Conservation (phyloP, 2,888 invertebrate genomes). For the Synanthedon vespiformis region DNA sequence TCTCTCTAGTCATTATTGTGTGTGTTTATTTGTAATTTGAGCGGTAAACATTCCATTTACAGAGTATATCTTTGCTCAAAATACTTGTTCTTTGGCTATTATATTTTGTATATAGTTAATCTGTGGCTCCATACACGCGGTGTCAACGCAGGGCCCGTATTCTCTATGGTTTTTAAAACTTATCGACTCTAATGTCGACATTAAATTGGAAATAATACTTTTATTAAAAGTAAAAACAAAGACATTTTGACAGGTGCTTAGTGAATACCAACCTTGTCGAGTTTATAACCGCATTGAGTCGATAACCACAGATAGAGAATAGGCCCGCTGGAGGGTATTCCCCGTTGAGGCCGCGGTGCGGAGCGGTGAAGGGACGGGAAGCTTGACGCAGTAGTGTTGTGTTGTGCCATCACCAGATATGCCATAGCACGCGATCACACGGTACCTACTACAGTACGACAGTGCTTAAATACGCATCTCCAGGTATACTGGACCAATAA, state of each 20-base stretch:
- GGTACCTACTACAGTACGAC: conserved; percentile 6
- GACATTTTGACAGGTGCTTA: no score
- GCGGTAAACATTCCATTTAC: conserved; percentile 26
- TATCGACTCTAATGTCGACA: no score
- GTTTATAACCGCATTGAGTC: no score
- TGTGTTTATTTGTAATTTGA: conserved; percentile 16
- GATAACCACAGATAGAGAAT: no score
- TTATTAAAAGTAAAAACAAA: no score
- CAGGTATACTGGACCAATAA: conserved; percentile 62
- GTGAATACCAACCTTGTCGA: no score
- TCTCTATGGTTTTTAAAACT: no score
- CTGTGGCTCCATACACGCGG: background rate
- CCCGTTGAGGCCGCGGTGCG: background rate
- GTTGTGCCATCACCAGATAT: conserved; percentile 50
- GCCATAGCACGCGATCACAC: conserved; percentile 31
- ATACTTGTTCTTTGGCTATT: conserved; percentile 51
- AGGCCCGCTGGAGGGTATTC: background rate
- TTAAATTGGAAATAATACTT: no score
- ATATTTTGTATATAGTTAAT: conserved; percentile 27
- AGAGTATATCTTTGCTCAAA: conserved; percentile 52
- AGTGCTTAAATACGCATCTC: conserved; percentile 35
- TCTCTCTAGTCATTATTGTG: conserved; percentile 45
- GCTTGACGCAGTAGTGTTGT: conserved; percentile 45
- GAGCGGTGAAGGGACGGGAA: conserved; percentile 9
- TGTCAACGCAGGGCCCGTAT: background rate